Base-by-base conservation (phyloP, 2,113 vertebrate species). In the Danionella cerebrum region DNA sequence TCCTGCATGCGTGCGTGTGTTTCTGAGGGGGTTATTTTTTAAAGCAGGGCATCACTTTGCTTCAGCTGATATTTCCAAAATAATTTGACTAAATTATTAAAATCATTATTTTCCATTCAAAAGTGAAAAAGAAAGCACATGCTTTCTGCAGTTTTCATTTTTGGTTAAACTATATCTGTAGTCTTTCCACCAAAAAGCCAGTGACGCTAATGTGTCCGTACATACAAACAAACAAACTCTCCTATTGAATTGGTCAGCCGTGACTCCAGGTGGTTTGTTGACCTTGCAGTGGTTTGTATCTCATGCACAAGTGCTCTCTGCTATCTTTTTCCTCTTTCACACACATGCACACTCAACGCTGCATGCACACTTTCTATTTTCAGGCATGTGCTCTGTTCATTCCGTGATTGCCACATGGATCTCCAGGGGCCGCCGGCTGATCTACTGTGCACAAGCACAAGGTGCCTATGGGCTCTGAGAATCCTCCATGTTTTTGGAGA, bases 251-350 rank as follows among this genome's bases (percentile, higher is more conserved):
- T 72, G 70, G 53, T 35, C 63, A 51, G 42, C 55, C 33, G 41
- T 69, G 65, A 64, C 58, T 65, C 33, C 52, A 65, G 59, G 58
- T 60, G 44, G 53, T 39, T 25, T 48, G 8, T 48, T 69, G 52
- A 76, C 74, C 74, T 76, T 76, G 69, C 69, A 68, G 47, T 65
- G 57, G 22, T 64, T 41, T 19, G 39, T 9, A 6, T 53, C 45
- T 29, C 12, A 21, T 39, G 31, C 24, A 42, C 36, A 55, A 7
- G 1, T 39, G 14, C 39, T 12, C 39, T 14, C 14, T 35, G 4
- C 45, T 65, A 14, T 54, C 22, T 19, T 12, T 3, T 53, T 35
- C 27, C 44, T 19, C 27, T 24, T 21, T 27, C 24, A 19, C 11
- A 41, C 41, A n/a, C n/a, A n/a, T n/a, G n/a, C n/a, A n/a, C n/a